Conservation (phyloP, 2,113 vertebrate genomes). For the Engraulis encrasicolus region DNA sequence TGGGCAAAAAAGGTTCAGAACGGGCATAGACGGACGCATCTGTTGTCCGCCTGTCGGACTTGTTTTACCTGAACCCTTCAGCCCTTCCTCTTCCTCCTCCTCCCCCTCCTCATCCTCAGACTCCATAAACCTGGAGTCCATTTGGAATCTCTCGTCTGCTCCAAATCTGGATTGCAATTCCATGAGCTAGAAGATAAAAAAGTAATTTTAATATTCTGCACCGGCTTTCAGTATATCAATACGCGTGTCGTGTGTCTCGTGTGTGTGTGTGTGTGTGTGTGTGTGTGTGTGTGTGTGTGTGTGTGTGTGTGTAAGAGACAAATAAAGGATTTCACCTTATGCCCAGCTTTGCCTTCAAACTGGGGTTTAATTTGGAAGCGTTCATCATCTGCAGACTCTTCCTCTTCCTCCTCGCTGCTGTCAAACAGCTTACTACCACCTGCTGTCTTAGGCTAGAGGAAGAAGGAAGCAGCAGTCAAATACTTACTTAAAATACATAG, state of each 20-base stretch:
- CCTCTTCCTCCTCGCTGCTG: constrained; percentile 82
- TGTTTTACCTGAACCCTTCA: background rate
- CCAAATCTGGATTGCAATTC: constrained; percentile 87
- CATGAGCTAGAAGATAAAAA: constrained; percentile 81
- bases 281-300: no score
- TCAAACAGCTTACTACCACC: constrained; percentile 78
- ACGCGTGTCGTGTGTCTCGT: no score
- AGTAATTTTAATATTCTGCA: background rate
- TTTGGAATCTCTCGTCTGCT: constrained; percentile 87
- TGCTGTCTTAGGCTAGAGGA: constrained; percentile 51
- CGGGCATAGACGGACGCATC: no score
- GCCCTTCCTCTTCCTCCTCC: constrained; percentile 81
- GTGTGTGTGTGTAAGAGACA: no score
- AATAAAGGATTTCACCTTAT: constrained; percentile 77
- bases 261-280: no score
- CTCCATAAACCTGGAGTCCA: constrained; percentile 91
- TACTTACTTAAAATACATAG: background rate
- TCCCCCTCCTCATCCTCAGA: constrained; percentile 70
- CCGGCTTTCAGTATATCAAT: no score
- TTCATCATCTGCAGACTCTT: constrained; percentile 59
- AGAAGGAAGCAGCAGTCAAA: background rate
- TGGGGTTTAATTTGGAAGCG: constrained; percentile 89
- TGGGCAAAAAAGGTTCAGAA: no score
- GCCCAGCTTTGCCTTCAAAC: constrained; percentile 92
- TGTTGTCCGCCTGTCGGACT: background rate